These are phyloP conservation scores for Megalurothrips usitatus DNA, from an alignment of 2,888 invertebrate species.

Conservation along the genomic window DNA sequence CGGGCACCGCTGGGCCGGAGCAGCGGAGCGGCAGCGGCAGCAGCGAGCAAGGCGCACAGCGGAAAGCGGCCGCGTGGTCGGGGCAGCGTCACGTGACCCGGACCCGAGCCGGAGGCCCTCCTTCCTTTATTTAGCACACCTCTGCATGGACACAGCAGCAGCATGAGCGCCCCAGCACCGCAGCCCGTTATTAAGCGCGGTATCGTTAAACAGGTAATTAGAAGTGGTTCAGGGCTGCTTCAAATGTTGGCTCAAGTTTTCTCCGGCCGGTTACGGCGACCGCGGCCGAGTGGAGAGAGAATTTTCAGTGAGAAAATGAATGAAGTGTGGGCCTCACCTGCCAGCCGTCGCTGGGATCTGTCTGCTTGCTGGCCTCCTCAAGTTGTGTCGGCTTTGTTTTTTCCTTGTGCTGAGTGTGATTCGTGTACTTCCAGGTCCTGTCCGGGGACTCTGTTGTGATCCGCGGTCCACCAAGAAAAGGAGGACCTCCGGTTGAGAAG, in stretches of 20 bases:
- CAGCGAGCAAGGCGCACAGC: neutral
- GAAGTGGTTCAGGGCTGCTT: slow-evolving; percentile 6
- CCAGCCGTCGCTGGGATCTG: neutral
- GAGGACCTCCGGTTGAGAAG: slow-evolving; percentile 83
- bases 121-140: slow-evolving; percentile 35
- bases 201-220: slow-evolving; percentile 58
- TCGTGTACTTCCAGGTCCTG: slow-evolving; percentile 63
- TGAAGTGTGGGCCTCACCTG: neutral
- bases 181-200: slow-evolving; percentile 49
- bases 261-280: no score
- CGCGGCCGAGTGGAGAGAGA: neutral
- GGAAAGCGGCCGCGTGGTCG: slow-evolving; percentile 18
- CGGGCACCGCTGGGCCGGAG: no score
- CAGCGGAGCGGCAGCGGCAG: no score
- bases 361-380: neutral
- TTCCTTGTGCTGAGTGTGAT: slow-evolving; percentile 22
- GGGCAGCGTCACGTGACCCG: slow-evolving; percentile 35
- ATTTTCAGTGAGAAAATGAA: neutral
- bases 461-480: slow-evolving; percentile 72
- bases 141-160: slow-evolving; percentile 39
- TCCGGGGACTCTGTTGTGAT: slow-evolving; percentile 96
- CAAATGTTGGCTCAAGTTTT: no score
- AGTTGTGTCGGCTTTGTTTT: slow-evolving; percentile 27
- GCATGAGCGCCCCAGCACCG: slow-evolving; percentile 47
- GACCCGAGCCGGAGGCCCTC: slow-evolving; percentile 33